phyloP scores from a whole-genome alignment of 2,113 vertebrate genomes.

The Scomber colias region DNA sequence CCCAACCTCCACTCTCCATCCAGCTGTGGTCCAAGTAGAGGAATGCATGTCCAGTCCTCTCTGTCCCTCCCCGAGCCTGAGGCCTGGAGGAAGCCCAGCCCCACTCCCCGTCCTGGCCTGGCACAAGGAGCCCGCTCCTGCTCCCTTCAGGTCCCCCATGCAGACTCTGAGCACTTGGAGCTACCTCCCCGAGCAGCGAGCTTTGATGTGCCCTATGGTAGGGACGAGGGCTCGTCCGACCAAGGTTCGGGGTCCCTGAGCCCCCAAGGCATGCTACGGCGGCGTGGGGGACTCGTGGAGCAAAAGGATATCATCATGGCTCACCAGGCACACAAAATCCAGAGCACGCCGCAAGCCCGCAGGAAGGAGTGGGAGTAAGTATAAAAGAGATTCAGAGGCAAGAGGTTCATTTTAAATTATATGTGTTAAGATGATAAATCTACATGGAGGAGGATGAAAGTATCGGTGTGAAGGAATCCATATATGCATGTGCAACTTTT shows the following conservation, averaged over 20 bases:
- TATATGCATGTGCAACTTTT: constrained; percentile 9
- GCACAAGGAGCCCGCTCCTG: constrained; percentile 86
- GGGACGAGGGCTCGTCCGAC: constrained; percentile 75
- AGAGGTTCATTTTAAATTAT: constrained; percentile 61
- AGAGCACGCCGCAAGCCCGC: constrained; percentile 94
- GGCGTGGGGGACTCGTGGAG: constrained; percentile 92
- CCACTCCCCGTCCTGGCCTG: constrained; percentile 68
- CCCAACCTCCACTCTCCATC: constrained; percentile 69
- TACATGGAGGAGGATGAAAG: constrained; percentile 57
- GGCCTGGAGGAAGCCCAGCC: constrained; percentile 83
- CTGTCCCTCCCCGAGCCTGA: constrained; percentile 90
- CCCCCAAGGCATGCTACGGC: constrained; percentile 89
- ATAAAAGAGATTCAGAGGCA: constrained; percentile 64
- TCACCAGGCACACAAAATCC: constrained; percentile 95
- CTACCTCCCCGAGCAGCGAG: constrained; percentile 85
- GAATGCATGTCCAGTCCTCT: constrained; percentile 73
- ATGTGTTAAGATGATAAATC: constrained; percentile 63
- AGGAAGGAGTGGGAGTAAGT: constrained; percentile 99
- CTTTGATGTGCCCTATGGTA: constrained; percentile 82
- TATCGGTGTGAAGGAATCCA: constrained; percentile 12
- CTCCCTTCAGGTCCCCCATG: constrained; percentile 87
- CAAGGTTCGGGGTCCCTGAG: constrained; percentile 86
- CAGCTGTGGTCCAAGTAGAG: constrained; percentile 68
- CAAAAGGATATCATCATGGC: constrained; percentile 96
- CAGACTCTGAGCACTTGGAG: constrained; percentile 73